phyloP scores from a whole-genome alignment of 2,888 invertebrate species.

The Cataglyphis albicans region DNA sequence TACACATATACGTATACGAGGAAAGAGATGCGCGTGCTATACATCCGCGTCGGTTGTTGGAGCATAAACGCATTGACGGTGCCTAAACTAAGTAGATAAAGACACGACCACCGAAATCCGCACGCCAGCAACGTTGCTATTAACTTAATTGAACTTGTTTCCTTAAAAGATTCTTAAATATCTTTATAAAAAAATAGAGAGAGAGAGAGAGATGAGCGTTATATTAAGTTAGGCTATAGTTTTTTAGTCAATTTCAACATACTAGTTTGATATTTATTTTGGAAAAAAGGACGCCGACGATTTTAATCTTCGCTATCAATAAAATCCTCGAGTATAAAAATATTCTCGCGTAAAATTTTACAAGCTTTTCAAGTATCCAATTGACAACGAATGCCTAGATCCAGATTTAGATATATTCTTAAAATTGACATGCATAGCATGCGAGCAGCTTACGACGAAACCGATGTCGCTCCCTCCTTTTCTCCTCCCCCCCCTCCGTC shows the following conservation, averaged over 20 bases:
- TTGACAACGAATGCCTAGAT: constrained; percentile 9
- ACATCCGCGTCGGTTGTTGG: neutral
- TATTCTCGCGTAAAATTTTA: neutral
- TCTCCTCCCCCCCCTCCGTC: neutral
- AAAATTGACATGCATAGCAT: constrained; percentile 31
- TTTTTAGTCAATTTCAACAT: neutral
- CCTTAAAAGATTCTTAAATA: neutral
- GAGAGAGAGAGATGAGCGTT: neutral
- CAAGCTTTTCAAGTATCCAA: neutral
- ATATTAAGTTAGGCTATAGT: neutral
- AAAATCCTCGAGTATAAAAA: neutral
- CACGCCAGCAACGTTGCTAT: constrained; percentile 18
- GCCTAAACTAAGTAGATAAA: constrained; percentile 24
- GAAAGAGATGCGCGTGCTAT: constrained; percentile 24
- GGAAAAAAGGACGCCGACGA: neutral
- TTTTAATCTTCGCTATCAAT: neutral
- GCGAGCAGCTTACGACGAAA: constrained; percentile 32
- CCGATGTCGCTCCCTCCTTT: neutral
- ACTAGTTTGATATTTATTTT: too few species aligned
- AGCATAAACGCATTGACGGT: constrained; percentile 14
- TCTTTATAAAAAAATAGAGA: neutral
- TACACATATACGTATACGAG: constrained; percentile 10
- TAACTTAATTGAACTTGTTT: constrained; percentile 32
- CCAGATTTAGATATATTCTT: neutral
- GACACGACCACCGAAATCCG: constrained; percentile 9